These are phyloP conservation scores for Neomicropteryx cornuta DNA, from an alignment of 1,140 invertebrate species.

Conservation along the genomic window DNA sequence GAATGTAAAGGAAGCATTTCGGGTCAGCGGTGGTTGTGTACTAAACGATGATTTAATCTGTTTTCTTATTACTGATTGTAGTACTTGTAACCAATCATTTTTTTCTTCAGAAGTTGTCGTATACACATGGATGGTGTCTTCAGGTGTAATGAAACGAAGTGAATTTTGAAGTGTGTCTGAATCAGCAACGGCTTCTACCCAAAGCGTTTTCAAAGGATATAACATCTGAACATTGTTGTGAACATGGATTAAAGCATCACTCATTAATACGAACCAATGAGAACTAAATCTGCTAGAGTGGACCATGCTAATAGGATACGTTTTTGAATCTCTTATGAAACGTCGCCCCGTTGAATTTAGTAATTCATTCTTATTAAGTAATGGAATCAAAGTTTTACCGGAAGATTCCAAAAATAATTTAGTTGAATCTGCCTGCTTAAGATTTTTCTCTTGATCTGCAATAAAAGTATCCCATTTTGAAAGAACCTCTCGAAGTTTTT, in stretches of 20 bases:
- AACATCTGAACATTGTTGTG: constrained; percentile 47
- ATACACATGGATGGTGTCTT: constrained; percentile 59
- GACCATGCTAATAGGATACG: constrained; percentile 53
- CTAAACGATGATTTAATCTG: constrained; percentile 39
- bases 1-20: constrained; percentile 63
- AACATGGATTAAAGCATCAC: constrained; percentile 62
- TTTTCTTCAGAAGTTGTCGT: constrained; percentile 56
- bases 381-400: constrained; percentile 49
- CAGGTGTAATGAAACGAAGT: constrained; percentile 62
- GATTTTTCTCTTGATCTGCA: constrained; percentile 47
- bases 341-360: constrained; percentile 56
- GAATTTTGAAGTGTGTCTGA: constrained; percentile 44
- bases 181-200: constrained; percentile 56
- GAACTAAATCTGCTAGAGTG: constrained; percentile 55
- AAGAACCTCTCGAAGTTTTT: constrained; percentile 33
- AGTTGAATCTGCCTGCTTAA: constrained; percentile 57
- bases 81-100: constrained; percentile 64
- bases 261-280: constrained; percentile 68
- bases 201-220: constrained; percentile 62
- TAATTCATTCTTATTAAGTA: no score
- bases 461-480: constrained; percentile 49
- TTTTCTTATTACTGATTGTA: constrained; percentile 52
- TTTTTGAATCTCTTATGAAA: constrained; percentile 65
- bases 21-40: constrained; percentile 52
- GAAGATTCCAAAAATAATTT: constrained; percentile 65